Conservation (phyloP, 2,113 vertebrate species). For the Menidia beryllina region DNA sequence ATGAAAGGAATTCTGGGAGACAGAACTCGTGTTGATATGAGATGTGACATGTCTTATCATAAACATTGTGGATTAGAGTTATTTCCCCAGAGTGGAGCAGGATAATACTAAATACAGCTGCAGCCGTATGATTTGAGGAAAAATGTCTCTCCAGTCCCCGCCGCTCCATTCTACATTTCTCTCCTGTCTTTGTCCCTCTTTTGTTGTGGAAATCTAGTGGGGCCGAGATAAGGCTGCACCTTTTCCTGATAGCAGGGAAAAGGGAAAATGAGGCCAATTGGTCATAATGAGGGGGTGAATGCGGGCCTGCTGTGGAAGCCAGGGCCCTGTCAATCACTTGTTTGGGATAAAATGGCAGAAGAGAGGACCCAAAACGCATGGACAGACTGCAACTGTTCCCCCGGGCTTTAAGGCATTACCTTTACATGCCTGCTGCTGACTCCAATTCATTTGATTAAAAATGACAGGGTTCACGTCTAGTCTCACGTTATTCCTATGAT, state of each 20-base stretch:
- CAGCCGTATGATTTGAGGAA: slow-evolving; percentile 52
- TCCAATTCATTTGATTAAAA: slow-evolving; percentile 39
- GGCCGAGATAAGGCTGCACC: slow-evolving; percentile 83
- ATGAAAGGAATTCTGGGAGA: slow-evolving; percentile 32
- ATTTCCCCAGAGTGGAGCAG: slow-evolving; percentile 42
- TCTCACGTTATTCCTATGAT: too few species aligned
- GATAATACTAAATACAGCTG: slow-evolving; percentile 58
- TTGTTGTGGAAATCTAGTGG: slow-evolving; percentile 76
- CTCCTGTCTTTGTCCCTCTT: slow-evolving; percentile 34
- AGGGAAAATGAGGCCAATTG: slow-evolving; percentile 87
- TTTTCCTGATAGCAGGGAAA: slow-evolving; percentile 78
- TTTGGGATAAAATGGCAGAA: slow-evolving; percentile 68
- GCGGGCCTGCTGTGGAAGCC: slow-evolving; percentile 70
- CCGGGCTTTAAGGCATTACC: slow-evolving; percentile 42
- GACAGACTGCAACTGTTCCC: slow-evolving; percentile 33
- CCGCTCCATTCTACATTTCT: slow-evolving; percentile 44
- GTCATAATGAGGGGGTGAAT: slow-evolving; percentile 83
- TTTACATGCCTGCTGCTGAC: slow-evolving; percentile 36
- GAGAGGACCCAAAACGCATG: slow-evolving; percentile 51
- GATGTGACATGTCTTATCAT: slow-evolving; percentile 64
- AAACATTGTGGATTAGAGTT: slow-evolving; percentile 56
- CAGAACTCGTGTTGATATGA: slow-evolving; percentile 32
- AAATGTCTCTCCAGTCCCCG: slow-evolving; percentile 54
- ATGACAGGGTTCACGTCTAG: slow-evolving; percentile 12
- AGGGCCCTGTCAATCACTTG: slow-evolving; percentile 87